Percentiles rank a stretch among this genome's conserved stretches.
phyloP scores from a whole-genome alignment of 2,888 invertebrate species.

The Lithophane ornitopus region DNA sequence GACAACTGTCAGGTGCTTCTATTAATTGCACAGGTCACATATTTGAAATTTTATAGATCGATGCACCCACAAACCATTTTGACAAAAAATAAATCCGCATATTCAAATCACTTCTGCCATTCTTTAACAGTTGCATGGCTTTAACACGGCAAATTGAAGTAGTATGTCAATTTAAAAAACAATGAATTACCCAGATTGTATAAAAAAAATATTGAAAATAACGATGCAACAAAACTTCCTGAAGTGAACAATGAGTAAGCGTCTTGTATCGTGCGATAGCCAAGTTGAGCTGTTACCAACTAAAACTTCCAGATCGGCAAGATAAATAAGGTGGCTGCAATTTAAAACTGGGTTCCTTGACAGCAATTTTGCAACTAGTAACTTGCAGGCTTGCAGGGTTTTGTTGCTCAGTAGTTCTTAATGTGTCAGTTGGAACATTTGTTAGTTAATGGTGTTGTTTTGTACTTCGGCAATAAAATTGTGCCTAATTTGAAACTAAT shows the following conservation, averaged over 20 bases:
- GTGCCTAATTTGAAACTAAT: no score
- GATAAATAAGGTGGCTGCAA: conserved; percentile 57
- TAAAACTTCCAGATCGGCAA: conserved; percentile 42
- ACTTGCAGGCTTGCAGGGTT: conserved; percentile 9
- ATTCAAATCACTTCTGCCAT: no score
- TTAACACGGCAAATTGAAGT: background rate
- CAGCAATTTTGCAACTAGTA: conserved; percentile 26
- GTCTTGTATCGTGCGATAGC: conserved; percentile 33
- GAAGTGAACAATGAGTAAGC: conserved; percentile 56
- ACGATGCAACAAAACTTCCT: conserved; percentile 30
- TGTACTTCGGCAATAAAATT: background rate
- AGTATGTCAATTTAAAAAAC: background rate
- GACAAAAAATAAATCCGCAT: no score
- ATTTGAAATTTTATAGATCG: no score
- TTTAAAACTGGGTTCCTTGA: conserved; percentile 54
- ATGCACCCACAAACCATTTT: no score
- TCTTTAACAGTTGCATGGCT: no score
- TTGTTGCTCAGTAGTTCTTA: conserved; percentile 2
- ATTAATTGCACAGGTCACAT: no score
- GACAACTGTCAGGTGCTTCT: no score
- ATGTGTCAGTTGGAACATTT: background rate
- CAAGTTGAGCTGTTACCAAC: conserved; percentile 46
- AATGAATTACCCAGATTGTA: background rate
- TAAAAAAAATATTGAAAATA: conserved; percentile 10
- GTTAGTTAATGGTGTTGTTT: background rate